Evolutionary conservation across 2,113 vertebrate genomes (phyloP).

Genomic region (Nestor notabilis): DNA sequence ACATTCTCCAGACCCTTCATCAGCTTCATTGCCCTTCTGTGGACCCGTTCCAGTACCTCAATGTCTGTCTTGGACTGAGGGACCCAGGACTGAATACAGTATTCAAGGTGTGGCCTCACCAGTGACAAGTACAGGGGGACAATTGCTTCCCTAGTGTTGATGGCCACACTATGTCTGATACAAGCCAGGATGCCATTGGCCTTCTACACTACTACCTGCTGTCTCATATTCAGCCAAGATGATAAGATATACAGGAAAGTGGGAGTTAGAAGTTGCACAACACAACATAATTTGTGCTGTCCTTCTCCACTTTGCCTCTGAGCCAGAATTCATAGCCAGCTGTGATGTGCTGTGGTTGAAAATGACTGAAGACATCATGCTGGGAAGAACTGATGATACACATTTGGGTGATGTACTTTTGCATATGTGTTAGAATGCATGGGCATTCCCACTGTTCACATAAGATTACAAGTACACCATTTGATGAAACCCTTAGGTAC

Average conservation of each 20-base stretch:
- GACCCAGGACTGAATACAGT: background rate
- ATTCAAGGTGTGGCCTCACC: background rate
- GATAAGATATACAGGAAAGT: background rate
- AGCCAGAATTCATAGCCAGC: background rate
- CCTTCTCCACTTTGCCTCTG: background rate
- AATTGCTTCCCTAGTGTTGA: background rate
- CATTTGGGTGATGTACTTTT: background rate
- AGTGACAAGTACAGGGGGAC: fast-evolving
- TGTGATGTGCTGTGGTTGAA: background rate
- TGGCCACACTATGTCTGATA: background rate
- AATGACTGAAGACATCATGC: background rate
- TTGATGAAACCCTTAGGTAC: background rate
- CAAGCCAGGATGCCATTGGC: background rate
- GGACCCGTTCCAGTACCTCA: background rate
- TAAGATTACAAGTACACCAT: background rate
- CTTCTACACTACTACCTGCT: background rate
- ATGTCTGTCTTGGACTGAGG: background rate
- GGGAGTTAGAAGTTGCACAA: background rate
- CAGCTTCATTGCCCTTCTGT: background rate
- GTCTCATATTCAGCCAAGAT: background rate
- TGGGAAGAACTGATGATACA: background rate
- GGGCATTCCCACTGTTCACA: background rate
- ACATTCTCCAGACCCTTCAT: background rate
- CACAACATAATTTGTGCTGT: background rate
- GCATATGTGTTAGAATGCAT: background rate